Percentiles rank a stretch among this genome's conserved stretches.
Evolutionary conservation across 2,888 invertebrate genomes (phyloP).

Genomic region (Eucriotettix oculatus): DNA sequence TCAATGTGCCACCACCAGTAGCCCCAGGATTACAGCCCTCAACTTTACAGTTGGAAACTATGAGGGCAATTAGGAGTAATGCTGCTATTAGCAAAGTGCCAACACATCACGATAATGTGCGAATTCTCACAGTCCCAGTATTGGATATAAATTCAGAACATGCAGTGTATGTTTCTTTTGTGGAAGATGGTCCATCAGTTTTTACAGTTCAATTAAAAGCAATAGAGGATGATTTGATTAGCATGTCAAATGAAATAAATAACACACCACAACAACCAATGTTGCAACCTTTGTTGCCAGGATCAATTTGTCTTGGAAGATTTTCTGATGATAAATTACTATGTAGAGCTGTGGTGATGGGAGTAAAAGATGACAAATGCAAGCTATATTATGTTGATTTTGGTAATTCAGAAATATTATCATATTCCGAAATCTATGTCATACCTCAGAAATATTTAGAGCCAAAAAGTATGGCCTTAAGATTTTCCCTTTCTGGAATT

Average conservation of each 20-base stretch:
- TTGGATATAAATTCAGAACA: constrained; percentile 39
- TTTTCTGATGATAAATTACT: constrained; percentile 50
- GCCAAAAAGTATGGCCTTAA: constrained; percentile 56
- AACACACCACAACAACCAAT: constrained; percentile 38
- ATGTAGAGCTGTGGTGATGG: constrained; percentile 61
- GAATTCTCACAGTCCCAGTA: constrained; percentile 21
- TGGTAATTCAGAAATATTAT: constrained; percentile 57
- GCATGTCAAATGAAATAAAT: constrained; percentile 59
- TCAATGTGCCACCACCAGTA: constrained; percentile 9
- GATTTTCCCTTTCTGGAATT: constrained; percentile 54
- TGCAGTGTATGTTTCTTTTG: constrained; percentile 54
- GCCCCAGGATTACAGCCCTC: constrained; percentile 21
- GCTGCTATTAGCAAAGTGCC: neutral
- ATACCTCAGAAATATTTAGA: constrained; percentile 55
- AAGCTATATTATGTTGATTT: constrained; percentile 69
- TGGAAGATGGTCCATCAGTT: constrained; percentile 62
- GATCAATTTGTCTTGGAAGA: constrained; percentile 59
- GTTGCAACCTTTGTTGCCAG: constrained; percentile 50
- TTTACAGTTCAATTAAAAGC: constrained; percentile 58
- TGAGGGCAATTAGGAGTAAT: neutral
- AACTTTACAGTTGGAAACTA: constrained; percentile 1
- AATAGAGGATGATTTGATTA: constrained; percentile 39
- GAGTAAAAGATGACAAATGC: constrained; percentile 50
- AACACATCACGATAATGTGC: neutral
- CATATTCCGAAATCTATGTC: constrained; percentile 53